A percentile compares a stretch with the other conserved stretches of the same genome.
Evolutionary conservation across 2,888 invertebrate genomes (phyloP).

Genomic region (Orchesella flavescens): DNA sequence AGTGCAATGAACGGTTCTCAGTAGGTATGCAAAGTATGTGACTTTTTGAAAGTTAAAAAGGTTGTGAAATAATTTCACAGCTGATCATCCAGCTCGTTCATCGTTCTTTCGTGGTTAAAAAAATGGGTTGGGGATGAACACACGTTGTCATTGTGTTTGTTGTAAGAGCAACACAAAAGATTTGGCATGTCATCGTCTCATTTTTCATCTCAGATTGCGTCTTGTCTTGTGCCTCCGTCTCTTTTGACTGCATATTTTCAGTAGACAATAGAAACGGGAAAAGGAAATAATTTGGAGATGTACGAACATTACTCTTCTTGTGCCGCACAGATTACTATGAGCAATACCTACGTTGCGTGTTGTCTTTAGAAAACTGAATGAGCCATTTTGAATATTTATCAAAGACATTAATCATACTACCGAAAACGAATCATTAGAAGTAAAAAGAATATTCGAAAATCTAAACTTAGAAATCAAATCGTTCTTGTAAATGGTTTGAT

Average conservation of each 20-base stretch:
- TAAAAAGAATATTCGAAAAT: too few species aligned
- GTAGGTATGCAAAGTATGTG: slow-evolving; percentile 31
- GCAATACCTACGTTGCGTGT: too few species aligned
- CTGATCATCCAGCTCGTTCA: slow-evolving; percentile 28
- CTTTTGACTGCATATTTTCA: background rate
- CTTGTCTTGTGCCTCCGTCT: background rate
- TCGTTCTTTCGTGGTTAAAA: background rate
- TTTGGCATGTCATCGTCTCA: slow-evolving; percentile 39
- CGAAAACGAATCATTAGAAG: too few species aligned
- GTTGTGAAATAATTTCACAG: slow-evolving; percentile 56
- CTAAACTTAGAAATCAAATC: too few species aligned
- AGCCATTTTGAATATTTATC: too few species aligned
- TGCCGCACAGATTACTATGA: too few species aligned
- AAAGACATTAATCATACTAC: too few species aligned
- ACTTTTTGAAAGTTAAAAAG: slow-evolving; percentile 1
- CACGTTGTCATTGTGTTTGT: background rate
- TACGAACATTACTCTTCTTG: too few species aligned
- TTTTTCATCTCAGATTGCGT: slow-evolving; percentile 35
- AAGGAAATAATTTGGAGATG: too few species aligned
- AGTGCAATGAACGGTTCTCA: background rate
- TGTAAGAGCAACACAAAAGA: background rate
- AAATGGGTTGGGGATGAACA: background rate
- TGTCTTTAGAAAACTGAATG: too few species aligned
- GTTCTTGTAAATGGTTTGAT: too few species aligned
- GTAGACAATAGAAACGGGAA: too few species aligned